These are phyloP conservation scores for Galemys pyrenaicus DNA, from an alignment of 2,113 vertebrate genomes.

Conservation along the genomic window DNA sequence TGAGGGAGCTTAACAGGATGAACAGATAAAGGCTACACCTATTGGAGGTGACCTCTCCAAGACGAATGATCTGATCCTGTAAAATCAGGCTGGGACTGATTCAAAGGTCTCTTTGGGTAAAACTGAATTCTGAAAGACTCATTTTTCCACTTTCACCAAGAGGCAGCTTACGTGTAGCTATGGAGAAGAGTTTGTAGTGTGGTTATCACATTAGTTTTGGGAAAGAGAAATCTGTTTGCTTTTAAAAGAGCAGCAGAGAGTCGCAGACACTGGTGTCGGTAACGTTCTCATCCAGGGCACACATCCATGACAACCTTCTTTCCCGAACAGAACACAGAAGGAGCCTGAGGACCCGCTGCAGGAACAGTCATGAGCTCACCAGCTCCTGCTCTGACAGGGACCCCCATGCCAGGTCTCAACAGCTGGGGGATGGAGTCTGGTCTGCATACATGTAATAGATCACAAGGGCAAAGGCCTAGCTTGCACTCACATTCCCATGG, in stretches of 20 bases:
- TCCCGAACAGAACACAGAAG: not conserved
- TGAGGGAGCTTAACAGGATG: not conserved
- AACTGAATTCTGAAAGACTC: slow-evolving; percentile 44
- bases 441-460: rapidly evolving
- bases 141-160: not conserved
- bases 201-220: not conserved
- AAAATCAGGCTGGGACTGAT: not conserved
- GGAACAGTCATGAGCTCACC: not conserved
- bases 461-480: not conserved
- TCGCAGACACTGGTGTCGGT: rapidly evolving
- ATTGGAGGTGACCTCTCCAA: not conserved
- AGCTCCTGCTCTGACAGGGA: not conserved
- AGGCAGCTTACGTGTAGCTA: not conserved
- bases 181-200: not conserved
- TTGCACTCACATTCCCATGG: rapidly evolving
- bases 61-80: not conserved
- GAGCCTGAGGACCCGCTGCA: not conserved
- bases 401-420: not conserved
- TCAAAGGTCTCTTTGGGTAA: not conserved
- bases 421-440: not conserved
- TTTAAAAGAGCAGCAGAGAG: not conserved
- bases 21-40: not conserved
- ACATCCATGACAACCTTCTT: not conserved
- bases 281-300: not conserved
- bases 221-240: not conserved